Evolutionary conservation across 1,140 invertebrate species (phyloP).

Genomic region (Hylaeus volcanicus): DNA sequence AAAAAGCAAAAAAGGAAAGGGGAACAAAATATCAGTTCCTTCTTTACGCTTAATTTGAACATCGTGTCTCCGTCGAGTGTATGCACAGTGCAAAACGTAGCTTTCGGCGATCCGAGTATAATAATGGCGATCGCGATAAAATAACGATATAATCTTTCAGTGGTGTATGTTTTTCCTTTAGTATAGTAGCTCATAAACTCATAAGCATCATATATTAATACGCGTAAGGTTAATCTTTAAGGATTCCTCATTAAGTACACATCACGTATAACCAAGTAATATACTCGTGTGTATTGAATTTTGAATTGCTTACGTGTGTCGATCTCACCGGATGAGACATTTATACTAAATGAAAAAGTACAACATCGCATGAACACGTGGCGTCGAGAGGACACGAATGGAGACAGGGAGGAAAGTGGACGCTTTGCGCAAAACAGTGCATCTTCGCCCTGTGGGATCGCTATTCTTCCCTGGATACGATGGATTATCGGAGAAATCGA

Average conservation of each 20-base stretch:
- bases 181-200: constrained; percentile 75
- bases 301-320: constrained; percentile 61
- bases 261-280: constrained; percentile 65
- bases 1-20: background rate
- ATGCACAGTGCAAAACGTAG: constrained; percentile 64
- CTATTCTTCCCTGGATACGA: background rate
- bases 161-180: constrained; percentile 78
- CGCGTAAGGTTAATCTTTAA: constrained; percentile 74
- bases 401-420: background rate
- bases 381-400: background rate
- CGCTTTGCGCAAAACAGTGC: background rate
- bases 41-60: constrained; percentile 38
- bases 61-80: constrained; percentile 50
- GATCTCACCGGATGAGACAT: constrained; percentile 58
- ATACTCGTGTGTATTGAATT: constrained; percentile 68
- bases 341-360: constrained; percentile 57
- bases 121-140: constrained; percentile 60
- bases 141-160: constrained; percentile 71
- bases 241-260: constrained; percentile 70
- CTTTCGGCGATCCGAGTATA: constrained; percentile 63
- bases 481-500: background rate
- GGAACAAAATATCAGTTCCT: constrained; percentile 26
- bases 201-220: constrained; percentile 77
- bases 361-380: constrained; percentile 66
- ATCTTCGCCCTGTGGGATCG: background rate